phyloP scores from a whole-genome alignment of 2,888 invertebrate genomes.

The Sacculina carcini region DNA sequence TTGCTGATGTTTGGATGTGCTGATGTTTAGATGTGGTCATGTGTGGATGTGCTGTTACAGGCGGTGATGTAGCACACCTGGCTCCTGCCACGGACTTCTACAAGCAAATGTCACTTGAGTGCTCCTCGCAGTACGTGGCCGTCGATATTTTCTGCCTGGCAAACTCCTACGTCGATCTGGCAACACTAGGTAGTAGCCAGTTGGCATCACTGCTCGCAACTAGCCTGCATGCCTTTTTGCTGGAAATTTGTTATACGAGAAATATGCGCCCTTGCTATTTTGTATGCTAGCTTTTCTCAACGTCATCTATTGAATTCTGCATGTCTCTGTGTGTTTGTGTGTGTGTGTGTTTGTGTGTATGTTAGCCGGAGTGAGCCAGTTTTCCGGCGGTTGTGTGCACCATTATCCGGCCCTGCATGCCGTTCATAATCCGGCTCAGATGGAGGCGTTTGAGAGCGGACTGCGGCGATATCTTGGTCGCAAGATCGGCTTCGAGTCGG shows the following conservation, averaged over 20 bases:
- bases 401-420: slow-evolving; percentile 65
- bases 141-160: slow-evolving; percentile 85
- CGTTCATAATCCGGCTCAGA: slow-evolving; percentile 36
- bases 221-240: slow-evolving; percentile 3
- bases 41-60: too few relatives aligned
- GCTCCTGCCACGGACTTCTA: slow-evolving; percentile 94
- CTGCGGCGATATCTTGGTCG: slow-evolving; percentile 63
- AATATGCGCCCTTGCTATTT: too few relatives aligned
- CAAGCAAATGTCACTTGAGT: slow-evolving; percentile 81
- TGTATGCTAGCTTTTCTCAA: too few relatives aligned
- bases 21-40: too few relatives aligned
- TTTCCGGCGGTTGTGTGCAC: slow-evolving; percentile 76
- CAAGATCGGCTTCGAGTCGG: slow-evolving; percentile 96
- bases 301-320: too few relatives aligned
- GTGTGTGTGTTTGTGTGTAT: neutral
- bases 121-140: slow-evolving; percentile 71
- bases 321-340: neutral
- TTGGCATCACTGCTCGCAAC: too few relatives aligned
- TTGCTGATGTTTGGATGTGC: too few relatives aligned
- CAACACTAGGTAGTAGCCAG: too few relatives aligned
- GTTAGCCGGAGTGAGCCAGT: slow-evolving; percentile 69
- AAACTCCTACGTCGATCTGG: slow-evolving; percentile 75
- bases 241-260: neutral
- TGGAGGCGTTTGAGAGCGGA: slow-evolving; percentile 44
- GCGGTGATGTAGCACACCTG: slow-evolving; percentile 48